Evolutionary conservation across 2,797 vertebrate species (phyloP).

Genomic region (Huso huso): DNA sequence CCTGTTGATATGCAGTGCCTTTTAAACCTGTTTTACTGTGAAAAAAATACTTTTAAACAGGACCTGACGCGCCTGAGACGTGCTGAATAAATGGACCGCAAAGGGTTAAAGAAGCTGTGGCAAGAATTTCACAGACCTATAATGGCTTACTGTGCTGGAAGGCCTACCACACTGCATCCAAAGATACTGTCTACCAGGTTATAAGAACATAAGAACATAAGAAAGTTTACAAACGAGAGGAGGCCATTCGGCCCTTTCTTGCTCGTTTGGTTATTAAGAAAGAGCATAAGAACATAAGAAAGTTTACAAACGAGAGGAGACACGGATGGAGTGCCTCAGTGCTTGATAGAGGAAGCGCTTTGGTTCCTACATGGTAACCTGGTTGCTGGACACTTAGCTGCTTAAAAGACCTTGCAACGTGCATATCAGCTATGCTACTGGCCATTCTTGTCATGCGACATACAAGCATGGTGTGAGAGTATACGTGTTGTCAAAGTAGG

Average conservation of each 20-base stretch:
- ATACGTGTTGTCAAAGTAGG: conserved; percentile 19
- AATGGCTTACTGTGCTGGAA: conserved; percentile 16
- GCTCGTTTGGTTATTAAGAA: too few relatives aligned
- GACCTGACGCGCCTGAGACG: too few relatives aligned
- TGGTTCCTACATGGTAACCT: conserved; percentile 16
- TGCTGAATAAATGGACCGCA: too few relatives aligned
- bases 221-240: too few relatives aligned
- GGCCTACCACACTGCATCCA: conserved; percentile 6
- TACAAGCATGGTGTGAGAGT: conserved; percentile 20
- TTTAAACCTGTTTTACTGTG: too few relatives aligned
- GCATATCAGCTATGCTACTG: conserved; percentile 23
- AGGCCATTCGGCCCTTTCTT: too few relatives aligned
- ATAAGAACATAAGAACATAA: background rate
- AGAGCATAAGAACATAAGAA: too few relatives aligned
- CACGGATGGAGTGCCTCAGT: conserved; percentile 1
- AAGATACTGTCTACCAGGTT: conserved; percentile 15
- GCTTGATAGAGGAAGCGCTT: conserved; percentile 5
- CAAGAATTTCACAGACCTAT: conserved; percentile 21
- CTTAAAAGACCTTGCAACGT: conserved; percentile 19
- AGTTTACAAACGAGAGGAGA: too few relatives aligned
- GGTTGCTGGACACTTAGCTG: conserved; percentile 17
- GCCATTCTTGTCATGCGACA: conserved; percentile 26
- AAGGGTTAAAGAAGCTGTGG: conserved; percentile 15
- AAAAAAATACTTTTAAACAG: too few relatives aligned
- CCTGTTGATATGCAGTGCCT: too few relatives aligned